phyloP scores from a whole-genome alignment of 2,797 vertebrate species.

The Callimico goeldii region DNA sequence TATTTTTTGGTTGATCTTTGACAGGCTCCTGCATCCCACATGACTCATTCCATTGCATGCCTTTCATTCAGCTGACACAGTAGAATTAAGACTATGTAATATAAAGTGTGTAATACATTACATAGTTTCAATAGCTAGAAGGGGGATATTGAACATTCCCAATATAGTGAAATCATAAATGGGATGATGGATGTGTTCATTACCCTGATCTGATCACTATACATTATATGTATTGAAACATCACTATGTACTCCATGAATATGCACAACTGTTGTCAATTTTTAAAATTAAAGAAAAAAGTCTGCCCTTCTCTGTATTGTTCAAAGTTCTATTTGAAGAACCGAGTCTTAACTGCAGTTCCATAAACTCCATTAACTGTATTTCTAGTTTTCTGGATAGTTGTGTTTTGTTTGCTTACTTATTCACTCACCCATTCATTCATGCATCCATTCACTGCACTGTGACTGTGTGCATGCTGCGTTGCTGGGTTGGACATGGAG shows the following conservation, averaged over 20 bases:
- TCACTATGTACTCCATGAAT: too few species aligned
- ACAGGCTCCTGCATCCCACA: neutral
- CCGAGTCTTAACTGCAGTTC: neutral
- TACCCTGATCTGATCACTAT: too few species aligned
- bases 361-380: neutral
- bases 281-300: neutral
- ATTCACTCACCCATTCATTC: neutral
- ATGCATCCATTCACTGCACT: too few species aligned
- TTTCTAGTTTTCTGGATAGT: neutral
- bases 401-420: neutral
- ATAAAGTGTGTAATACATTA: too few species aligned
- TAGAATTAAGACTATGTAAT: neutral
- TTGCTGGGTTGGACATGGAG: neutral
- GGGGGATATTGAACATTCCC: too few species aligned
- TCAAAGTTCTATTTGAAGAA: neutral
- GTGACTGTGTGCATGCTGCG: fast-evolving
- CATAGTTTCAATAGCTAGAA: too few species aligned
- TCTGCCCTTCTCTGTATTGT: neutral
- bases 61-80: neutral
- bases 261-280: too few species aligned
- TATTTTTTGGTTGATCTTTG: neutral
- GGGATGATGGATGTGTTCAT: too few species aligned
- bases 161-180: too few species aligned
- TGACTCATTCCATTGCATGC: neutral
- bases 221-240: too few species aligned